Evolutionary conservation across 2,113 vertebrate species (phyloP), one percentile per base, ranked within the genome.

Genomic region (Cynocephalus volans): DNA sequence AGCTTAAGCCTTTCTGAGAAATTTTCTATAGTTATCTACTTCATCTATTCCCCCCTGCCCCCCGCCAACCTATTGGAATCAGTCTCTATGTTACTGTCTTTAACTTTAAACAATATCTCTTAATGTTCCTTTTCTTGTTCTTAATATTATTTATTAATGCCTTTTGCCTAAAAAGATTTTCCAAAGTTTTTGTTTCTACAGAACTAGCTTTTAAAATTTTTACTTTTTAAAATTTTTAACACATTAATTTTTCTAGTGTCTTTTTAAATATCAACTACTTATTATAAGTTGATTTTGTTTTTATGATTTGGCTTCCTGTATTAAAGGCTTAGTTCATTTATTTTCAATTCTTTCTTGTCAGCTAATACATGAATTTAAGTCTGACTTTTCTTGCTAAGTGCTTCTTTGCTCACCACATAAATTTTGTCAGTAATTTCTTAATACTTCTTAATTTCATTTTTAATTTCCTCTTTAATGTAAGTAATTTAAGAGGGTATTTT

Each of bases 391-490:
- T 50, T 90, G 82, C 26, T 45, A 41, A 86, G 69, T 82, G 17
- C 5, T 82, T 96, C 36, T 92, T 88, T 96, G 17, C 21, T 69
- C 21, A 82, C 36, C 21, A 94, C 58, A 86, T 21, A 76, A 62
- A 87, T 76, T 94, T 87, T 54, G 12, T 69, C 87, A 82, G 45
- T 77, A 82, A 88, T 85, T 77, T 88, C 45, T 75, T 70, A 95
- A 82, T 69, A 58, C 54, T 54, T 26, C 76, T 17, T 94, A 54
- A 75, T 70, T 89, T 73, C 45, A 65, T n/a, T 70, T 96, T 89
- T 72, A 1, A 80, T 81, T 94, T 86, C 4, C 31, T 93, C 31
- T 85, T 85, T 93, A 89, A 89, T 70, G 2, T 75, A 91, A 79
- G 56, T 80, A 88, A 70, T 95, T 96, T 67, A 52, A 31, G 56